A percentile compares a stretch with the other conserved stretches of the same genome.
Conservation (phyloP, 2,888 invertebrate genomes). For the Platycheirus albimanus region DNA sequence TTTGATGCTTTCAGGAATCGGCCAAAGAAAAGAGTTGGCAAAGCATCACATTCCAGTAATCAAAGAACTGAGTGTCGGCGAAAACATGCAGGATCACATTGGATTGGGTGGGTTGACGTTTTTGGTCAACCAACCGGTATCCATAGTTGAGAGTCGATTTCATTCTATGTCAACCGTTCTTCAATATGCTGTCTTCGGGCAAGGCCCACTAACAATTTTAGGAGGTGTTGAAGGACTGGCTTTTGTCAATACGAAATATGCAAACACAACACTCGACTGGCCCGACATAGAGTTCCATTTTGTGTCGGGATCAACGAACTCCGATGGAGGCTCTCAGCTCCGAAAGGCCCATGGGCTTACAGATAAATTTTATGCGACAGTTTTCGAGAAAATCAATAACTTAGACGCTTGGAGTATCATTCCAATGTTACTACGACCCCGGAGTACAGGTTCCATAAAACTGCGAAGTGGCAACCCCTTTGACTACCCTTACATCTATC, state of each 20-base stretch:
- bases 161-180: conserved; percentile 91
- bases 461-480: conserved; percentile 92
- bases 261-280: conserved; percentile 90
- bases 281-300: conserved; percentile 96
- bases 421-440: conserved; percentile 92
- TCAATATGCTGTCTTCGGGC: conserved; percentile 92
- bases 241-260: conserved; percentile 94
- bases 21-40: conserved; percentile 88
- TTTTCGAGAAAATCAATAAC: conserved; percentile 89
- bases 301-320: conserved; percentile 92
- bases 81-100: conserved; percentile 95
- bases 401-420: conserved; percentile 93
- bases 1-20: conserved; percentile 95
- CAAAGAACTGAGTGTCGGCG: conserved; percentile 91
- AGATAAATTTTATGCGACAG: conserved; percentile 88
- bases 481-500: conserved; percentile 94
- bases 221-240: conserved; percentile 95
- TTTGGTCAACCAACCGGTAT: conserved; percentile 89
- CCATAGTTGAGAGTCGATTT: conserved; percentile 90
- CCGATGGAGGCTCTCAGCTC: conserved; percentile 92
- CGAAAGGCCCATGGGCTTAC: conserved; percentile 91
- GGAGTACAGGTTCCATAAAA: conserved; percentile 91
- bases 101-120: conserved; percentile 94
- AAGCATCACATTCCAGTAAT: conserved; percentile 90
- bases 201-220: conserved; percentile 92